Percentiles rank a stretch among this genome's conserved stretches.
Evolutionary conservation across 30 jellyfish, hydroid and myxozoan species (phyloP).

Genomic region (Rhopilema esculentum): DNA sequence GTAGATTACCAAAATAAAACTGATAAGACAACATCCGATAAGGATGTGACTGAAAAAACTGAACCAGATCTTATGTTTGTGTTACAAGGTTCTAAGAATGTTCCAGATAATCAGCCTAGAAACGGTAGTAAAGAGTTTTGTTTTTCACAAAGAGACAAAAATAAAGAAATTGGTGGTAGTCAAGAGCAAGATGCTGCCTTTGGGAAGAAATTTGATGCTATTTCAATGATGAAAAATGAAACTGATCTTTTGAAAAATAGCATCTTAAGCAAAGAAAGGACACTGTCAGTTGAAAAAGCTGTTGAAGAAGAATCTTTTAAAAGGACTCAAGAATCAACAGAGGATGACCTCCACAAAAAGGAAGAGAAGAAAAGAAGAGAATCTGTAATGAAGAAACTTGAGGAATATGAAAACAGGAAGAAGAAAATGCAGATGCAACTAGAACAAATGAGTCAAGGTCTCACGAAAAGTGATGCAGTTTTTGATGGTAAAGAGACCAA

Average conservation of each 20-base stretch:
- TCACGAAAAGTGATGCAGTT: background rate
- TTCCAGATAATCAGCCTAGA: too few species aligned
- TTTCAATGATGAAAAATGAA: background rate
- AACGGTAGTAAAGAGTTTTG: too few species aligned
- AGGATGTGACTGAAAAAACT: background rate
- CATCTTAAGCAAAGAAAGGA: background rate
- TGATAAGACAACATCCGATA: background rate
- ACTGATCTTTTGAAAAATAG: background rate
- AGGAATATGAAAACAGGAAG: constrained; percentile 72
- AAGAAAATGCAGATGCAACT: constrained; percentile 52
- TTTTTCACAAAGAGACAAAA: too few species aligned
- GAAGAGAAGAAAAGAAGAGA: constrained; percentile 75
- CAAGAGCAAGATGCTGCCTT: background rate
- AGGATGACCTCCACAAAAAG: constrained; percentile 41
- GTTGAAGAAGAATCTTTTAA: background rate
- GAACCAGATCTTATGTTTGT: background rate
- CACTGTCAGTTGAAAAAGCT: background rate
- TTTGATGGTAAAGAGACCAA: background rate
- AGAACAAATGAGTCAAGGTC: constrained; percentile 33
- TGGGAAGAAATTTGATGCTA: background rate
- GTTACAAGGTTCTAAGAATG: too few species aligned
- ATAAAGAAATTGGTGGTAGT: too few species aligned
- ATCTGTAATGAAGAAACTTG: constrained; percentile 72
- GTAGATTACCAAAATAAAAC: background rate
- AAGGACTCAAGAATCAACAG: background rate